phyloP scores from a whole-genome alignment of 2,113 vertebrate species.

The Osmerus eperlanus region DNA sequence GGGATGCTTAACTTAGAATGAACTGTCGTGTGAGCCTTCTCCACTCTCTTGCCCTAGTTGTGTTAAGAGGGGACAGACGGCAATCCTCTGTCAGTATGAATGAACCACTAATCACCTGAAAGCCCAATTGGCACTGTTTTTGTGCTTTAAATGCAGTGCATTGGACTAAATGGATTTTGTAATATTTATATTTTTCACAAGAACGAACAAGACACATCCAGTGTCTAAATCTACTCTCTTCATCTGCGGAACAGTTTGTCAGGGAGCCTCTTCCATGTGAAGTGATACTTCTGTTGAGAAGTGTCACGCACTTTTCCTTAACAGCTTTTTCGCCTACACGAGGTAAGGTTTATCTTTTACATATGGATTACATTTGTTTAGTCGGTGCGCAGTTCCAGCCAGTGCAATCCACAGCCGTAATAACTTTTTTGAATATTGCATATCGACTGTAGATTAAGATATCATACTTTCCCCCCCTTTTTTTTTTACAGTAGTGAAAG shows the following conservation, averaged over 20 bases:
- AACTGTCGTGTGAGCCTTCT: constrained; percentile 38
- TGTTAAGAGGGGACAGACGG: constrained; percentile 8
- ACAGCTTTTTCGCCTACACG: constrained; percentile 13
- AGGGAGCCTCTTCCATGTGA: constrained; percentile 22
- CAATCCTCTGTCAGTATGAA: constrained; percentile 15
- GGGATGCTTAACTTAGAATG: constrained; percentile 40
- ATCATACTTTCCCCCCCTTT: not conserved
- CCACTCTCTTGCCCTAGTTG: constrained; percentile 3
- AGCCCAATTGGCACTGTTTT: constrained; percentile 11
- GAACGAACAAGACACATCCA: not conserved
- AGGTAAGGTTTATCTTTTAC: constrained; percentile 51
- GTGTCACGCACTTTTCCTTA: not conserved
- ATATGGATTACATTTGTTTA: not conserved
- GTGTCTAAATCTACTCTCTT: not conserved
- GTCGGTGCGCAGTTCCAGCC: no score
- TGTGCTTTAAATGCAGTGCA: constrained; percentile 1
- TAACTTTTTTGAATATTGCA: no score
- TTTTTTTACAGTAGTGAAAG: no score
- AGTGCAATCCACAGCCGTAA: no score
- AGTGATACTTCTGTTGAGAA: constrained; percentile 14
- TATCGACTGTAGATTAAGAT: no score
- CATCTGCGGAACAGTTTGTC: not conserved
- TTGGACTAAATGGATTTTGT: not conserved
- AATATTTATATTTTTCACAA: constrained; percentile 5
- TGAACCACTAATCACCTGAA: not conserved